Evolutionary conservation across 2,113 vertebrate genomes (phyloP).

Genomic region (Manacus vitellinus): DNA sequence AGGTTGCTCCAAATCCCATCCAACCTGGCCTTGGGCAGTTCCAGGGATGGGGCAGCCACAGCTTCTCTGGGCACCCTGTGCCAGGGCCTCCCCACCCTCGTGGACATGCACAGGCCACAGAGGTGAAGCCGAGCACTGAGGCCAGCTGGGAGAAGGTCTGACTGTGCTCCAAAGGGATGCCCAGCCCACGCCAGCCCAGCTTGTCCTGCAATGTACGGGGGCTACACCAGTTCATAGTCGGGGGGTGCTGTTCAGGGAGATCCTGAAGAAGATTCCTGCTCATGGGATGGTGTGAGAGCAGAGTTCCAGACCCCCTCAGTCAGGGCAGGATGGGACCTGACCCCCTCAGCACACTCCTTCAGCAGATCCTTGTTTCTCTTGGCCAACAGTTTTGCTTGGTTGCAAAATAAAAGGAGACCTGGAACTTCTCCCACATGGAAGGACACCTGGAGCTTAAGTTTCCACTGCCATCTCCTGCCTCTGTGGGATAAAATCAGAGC

Average conservation of each 20-base stretch:
- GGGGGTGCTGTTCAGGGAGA: background rate
- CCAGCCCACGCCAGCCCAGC: background rate
- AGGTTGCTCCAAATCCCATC: background rate
- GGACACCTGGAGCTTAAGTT: background rate
- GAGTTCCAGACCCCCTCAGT: background rate
- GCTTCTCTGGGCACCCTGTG: background rate
- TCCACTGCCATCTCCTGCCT: background rate
- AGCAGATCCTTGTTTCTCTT: background rate
- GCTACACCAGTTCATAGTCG: background rate
- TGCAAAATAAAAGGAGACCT: background rate
- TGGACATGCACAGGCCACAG: accelerated
- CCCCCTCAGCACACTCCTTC: background rate
- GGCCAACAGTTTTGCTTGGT: accelerated
- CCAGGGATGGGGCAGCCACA: background rate
- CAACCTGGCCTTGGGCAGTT: background rate
- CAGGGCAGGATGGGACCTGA: background rate
- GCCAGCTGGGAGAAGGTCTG: background rate
- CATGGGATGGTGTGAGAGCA: accelerated
- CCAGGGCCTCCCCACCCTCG: background rate
- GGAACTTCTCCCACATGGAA: background rate
- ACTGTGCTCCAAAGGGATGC: background rate
- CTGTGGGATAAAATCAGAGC: background rate
- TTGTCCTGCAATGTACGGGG: background rate
- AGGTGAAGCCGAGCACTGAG: background rate
- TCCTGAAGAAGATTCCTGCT: background rate